Base-by-base conservation (phyloP, 2,797 vertebrate genomes). In the Syndactyla subalaris region DNA sequence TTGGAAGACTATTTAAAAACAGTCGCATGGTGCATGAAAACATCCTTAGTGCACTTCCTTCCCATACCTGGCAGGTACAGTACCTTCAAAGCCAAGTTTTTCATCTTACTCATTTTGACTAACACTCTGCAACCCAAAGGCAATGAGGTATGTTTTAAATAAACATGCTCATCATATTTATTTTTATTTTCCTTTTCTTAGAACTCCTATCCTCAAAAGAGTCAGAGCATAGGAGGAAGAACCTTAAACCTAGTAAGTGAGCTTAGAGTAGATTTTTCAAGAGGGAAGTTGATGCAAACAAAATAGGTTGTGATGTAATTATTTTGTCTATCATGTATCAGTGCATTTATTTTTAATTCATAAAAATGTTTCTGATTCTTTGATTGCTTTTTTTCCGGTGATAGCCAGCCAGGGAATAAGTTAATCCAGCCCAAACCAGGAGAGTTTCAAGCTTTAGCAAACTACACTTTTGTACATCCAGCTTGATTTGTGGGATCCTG, bases 31-130 rank as follows among this genome's bases (percentile, higher is more conserved):
- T 58, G 14, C 19, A 67, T 36, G 15, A 51, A 61, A 85, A 74
- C 26, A 51, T 55, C 30, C 24, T 39, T 68, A 32, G 13, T 6
- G 0, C 12, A 19, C 84, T 81, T 0, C 0, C 6, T 71, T 27
- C 49, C 74, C 59, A 27, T 24, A 38, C 5, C 26, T 45, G 36
- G 7, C 14, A 73, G 16, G 4, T 51, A 45, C 8, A 5, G 14
- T 89, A 11, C 21, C 39, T 82, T 79, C 34, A 24, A 83, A 79
- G 30, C 8, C 38, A 61, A 32, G 23, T 65, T 89, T 65, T 61
- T 15, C 17, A 5, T 65, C 43, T 62, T 74, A 21, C 48, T 14
- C 51, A 45, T 71, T 92, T 84, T 48, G 32, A 45, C 14, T 85
- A 65, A 43, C 23, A 9, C 52, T 73, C 7, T 38, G 4, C 63